phyloP scores from a whole-genome alignment of 2,888 invertebrate species.

The Stomorhina lunata region DNA sequence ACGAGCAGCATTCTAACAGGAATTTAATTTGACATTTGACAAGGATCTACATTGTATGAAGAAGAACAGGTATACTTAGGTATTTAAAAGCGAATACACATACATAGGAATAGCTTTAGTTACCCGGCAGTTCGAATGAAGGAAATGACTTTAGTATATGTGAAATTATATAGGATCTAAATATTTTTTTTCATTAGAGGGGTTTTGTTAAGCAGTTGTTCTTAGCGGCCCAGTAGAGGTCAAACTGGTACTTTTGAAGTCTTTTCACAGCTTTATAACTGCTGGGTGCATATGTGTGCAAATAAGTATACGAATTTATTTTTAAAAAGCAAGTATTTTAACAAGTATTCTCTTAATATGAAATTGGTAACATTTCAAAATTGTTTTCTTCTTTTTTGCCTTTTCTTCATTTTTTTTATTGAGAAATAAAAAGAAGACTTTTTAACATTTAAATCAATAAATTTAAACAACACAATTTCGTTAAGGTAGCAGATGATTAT shows the following conservation, averaged over 20 bases:
- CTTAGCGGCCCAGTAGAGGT: too few species aligned
- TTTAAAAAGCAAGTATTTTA: not conserved
- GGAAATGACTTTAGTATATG: not conserved
- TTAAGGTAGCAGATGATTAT: not conserved
- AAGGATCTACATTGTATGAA: constrained; percentile 62
- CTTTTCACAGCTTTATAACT: too few species aligned
- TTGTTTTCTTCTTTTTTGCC: not conserved
- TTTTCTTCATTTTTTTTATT: not conserved
- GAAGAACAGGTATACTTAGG: constrained; percentile 41
- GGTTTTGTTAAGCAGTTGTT: not conserved
- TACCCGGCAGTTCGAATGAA: too few species aligned
- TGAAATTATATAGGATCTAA: too few species aligned
- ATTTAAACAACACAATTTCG: not conserved
- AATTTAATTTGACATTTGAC: constrained; percentile 66
- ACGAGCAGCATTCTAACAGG: constrained; percentile 56
- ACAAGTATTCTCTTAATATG: constrained; percentile 1
- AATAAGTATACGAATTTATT: not conserved
- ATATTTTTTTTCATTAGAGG: not conserved
- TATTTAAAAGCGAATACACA: not conserved
- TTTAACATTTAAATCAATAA: constrained; percentile 22
- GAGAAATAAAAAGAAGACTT: not conserved
- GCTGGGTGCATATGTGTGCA: too few species aligned
- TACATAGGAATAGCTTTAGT: too few species aligned
- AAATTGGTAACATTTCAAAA: constrained; percentile 24
- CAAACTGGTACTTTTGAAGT: too few species aligned